A percentile compares a stretch with the other conserved stretches of the same genome.
phyloP scores from a whole-genome alignment of 1,140 invertebrate genomes.

The Drosophila nigrodunni region DNA sequence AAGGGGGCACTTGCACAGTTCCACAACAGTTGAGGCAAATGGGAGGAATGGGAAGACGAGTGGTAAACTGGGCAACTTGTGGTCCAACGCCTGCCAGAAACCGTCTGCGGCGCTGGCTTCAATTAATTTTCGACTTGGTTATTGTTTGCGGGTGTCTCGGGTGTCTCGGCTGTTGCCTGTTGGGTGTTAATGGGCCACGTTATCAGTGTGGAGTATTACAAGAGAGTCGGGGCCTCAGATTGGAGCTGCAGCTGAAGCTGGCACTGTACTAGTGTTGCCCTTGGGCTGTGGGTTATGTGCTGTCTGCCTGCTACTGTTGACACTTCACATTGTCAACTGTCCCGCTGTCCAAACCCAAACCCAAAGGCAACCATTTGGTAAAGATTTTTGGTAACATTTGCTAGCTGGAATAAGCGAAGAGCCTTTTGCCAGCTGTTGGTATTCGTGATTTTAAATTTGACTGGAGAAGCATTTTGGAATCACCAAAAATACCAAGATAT shows the following conservation, averaged over 20 bases:
- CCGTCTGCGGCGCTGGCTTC: conserved; percentile 56
- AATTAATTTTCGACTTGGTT: conserved; percentile 70
- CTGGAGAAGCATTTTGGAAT: not conserved
- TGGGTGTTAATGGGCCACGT: conserved; percentile 48
- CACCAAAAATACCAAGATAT: no score
- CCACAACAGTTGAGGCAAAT: not conserved
- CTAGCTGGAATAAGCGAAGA: not conserved
- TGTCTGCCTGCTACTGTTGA: conserved; percentile 50
- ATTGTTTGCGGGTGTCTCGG: conserved; percentile 58
- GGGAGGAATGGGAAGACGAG: not conserved
- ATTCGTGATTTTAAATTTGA: not conserved
- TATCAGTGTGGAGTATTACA: conserved; percentile 22
- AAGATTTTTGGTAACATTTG: conserved; percentile 26
- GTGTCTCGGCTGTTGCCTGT: no score
- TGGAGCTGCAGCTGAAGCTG: conserved; percentile 10
- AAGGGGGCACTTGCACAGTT: conserved; percentile 7
- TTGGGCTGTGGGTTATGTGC: conserved; percentile 33
- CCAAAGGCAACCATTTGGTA: not conserved
- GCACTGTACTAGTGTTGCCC: conserved; percentile 18
- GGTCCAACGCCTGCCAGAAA: conserved; percentile 45
- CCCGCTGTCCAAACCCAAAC: not conserved
- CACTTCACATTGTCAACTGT: conserved; percentile 18
- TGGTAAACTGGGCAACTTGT: conserved; percentile 34
- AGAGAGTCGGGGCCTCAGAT: conserved; percentile 4
- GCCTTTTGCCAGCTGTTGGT: not conserved